Evolutionary conservation across 2,113 vertebrate species (phyloP), one percentile per base, ranked within the genome.

Genomic region (Misgurnus anguillicaudatus): DNA sequence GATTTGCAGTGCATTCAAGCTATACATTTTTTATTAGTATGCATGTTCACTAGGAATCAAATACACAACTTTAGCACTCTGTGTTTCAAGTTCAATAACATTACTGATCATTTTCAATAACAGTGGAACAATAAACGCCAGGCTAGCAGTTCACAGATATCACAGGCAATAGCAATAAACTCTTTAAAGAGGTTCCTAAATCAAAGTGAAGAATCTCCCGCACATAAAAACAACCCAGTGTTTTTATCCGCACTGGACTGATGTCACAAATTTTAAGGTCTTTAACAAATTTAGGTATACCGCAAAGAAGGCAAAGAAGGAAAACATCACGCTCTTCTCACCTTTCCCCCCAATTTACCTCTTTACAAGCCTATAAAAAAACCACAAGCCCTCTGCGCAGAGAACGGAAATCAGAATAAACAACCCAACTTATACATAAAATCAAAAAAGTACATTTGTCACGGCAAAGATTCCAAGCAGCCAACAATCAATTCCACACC

Each of bases 391-490:
- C 82, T 87, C 83, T 86, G 85, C 84, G 83, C 85, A 77, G 13
- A 87, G 77, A 83, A 84, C 31, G 86, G 88, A 88, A 87, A 87
- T 83, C 77, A 86, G 41, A 36, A 69, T 72, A 85, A 80, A 84
- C 73, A 58, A 80, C 66, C 76, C 76, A 17, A 70, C 55, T 67
- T 84, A 84, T 87, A 75, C 68, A 81, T 81, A 83, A 75, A 57
- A 87, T 24, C 66, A 83, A 86, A 87, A 85, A 83, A 83, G 80
- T 81, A 74, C 77, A 82, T 78, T 85, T 75, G 85, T 85, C 69
- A 66, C 71, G 60, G 82, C 75, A 36, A 48, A 79, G 80, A 89
- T 89, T 87, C 88, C 89, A 84, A 87, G 85, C 83, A 84, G 84
- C 76, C 75, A 79, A 83, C 69, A 75, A 74, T 73, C 71, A 77